Evolutionary conservation across 2,113 vertebrate genomes (phyloP), one percentile per base, ranked within the genome.

Genomic region (Lepisosteus osseus): DNA sequence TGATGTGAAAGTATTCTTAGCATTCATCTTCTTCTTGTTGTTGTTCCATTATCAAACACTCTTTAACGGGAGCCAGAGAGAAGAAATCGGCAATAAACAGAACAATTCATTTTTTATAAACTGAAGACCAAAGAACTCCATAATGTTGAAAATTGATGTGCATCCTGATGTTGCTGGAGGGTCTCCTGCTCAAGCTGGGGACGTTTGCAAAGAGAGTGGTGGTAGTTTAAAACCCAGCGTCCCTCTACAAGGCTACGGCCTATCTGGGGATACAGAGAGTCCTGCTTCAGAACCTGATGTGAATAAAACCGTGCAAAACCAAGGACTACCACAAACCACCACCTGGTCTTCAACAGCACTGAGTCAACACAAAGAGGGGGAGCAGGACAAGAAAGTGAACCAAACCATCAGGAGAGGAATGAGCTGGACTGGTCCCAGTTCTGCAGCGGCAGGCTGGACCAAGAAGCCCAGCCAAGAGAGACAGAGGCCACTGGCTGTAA

Each of bases 361-460:
- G 29, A 29, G 29, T 29, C 29, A 29, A 29, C 29, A 29, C 29
- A 1, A 29, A 8, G 56, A 59, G 43, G 81, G 80, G 73, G 76
- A 83, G 64, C 86, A 88, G 87, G 88, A 92, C 59, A 84, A 72
- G 65, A 59, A 14, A 59, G 83, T 75, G 68, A 87, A 87, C 15
- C 42, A 57, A 68, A 79, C 84, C 42, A 3, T 89, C 40, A 86
- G 78, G 73, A 84, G 86, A 83, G 90, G 85, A 69, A 74, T 85
- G 69, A 90, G 87, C 83, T 91, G 87, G 86, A 87, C 84, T 4
- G 56, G 7, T 12, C 56, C 56, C 56, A n/a, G 13, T 6, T n/a
- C 56, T 4, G 12, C 11, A 59, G 11, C 56, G 7, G 56, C 84
- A 84, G 7, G 85, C 77, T 66, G 77, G 78, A 63, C 3, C 78